Conservation (phyloP, 2,888 invertebrate species). For the Rambutsinella grinnellia region DNA sequence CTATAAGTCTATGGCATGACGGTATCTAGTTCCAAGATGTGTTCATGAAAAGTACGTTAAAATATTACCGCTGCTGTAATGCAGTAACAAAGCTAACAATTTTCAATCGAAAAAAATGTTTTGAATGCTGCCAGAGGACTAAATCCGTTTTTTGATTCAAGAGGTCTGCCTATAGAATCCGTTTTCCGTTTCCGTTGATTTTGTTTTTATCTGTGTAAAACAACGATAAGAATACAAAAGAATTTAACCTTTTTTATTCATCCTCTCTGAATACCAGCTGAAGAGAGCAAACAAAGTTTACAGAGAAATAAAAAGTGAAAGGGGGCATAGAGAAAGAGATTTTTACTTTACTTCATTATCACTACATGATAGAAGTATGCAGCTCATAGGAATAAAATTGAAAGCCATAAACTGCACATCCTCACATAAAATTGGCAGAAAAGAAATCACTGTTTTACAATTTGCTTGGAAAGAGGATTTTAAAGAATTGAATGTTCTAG, state of each 20-base stretch:
- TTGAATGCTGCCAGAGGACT: conserved; percentile 28
- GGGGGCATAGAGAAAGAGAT: not conserved
- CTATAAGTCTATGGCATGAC: not conserved
- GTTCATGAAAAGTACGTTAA: not conserved
- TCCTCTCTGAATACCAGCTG: not conserved
- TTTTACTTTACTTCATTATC: not conserved
- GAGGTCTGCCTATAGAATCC: not conserved
- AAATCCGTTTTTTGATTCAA: conserved; percentile 10
- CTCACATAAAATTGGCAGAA: not conserved
- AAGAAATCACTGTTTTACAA: not conserved
- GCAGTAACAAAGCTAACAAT: not conserved
- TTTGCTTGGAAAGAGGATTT: not conserved
- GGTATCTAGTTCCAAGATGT: too few relatives aligned
- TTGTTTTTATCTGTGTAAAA: not conserved
- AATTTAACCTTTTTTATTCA: not conserved
- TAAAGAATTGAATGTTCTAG: not conserved
- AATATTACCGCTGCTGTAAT: too few relatives aligned
- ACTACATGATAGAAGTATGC: not conserved
- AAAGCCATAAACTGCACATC: not conserved
- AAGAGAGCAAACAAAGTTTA: too few relatives aligned
- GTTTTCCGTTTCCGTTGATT: not conserved
- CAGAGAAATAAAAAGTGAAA: not conserved
- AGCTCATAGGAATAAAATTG: too few relatives aligned
- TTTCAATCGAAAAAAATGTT: not conserved
- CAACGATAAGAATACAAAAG: not conserved